A percentile compares a stretch with the other conserved stretches of the same genome.
Conservation (phyloP, 1,140 invertebrate species). For the Bathynomus jamesi region DNA sequence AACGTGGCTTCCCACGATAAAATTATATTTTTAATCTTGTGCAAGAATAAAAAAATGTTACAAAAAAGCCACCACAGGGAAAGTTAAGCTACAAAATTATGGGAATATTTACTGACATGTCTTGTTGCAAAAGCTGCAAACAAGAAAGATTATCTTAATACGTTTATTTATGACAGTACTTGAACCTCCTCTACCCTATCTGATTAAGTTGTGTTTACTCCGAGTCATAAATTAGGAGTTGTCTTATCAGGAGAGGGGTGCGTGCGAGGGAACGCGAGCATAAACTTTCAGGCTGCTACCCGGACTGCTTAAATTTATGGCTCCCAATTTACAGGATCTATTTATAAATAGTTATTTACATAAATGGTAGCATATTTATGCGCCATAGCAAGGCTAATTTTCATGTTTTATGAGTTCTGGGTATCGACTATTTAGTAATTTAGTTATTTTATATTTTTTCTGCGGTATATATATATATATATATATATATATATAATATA, state of each 20-base stretch:
- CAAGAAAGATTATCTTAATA: background rate
- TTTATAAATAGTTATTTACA: background rate
- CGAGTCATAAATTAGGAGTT: background rate
- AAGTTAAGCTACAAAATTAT: background rate
- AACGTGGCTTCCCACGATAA: too few relatives aligned
- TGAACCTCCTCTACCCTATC: background rate
- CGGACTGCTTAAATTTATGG: background rate
- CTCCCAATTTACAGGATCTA: background rate
- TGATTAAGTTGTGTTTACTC: background rate
- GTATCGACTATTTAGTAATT: too few relatives aligned
- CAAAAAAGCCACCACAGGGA: background rate
- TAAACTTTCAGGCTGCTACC: background rate
- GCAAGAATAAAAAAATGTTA: too few relatives aligned
- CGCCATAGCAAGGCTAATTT: too few relatives aligned
- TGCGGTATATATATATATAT: too few relatives aligned
- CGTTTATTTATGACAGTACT: background rate
- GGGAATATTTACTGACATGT: background rate
- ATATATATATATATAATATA: too few relatives aligned
- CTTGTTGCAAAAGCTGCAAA: background rate
- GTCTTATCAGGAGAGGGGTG: background rate
- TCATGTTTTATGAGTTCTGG: too few relatives aligned
- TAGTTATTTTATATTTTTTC: too few relatives aligned
- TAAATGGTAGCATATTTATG: too few relatives aligned
- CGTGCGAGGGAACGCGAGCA: too few relatives aligned
- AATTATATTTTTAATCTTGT: too few relatives aligned